A percentile compares a stretch with the other conserved stretches of the same genome.
Evolutionary conservation across 2,888 invertebrate species (phyloP).

Genomic region (Nymphalis c-album): DNA sequence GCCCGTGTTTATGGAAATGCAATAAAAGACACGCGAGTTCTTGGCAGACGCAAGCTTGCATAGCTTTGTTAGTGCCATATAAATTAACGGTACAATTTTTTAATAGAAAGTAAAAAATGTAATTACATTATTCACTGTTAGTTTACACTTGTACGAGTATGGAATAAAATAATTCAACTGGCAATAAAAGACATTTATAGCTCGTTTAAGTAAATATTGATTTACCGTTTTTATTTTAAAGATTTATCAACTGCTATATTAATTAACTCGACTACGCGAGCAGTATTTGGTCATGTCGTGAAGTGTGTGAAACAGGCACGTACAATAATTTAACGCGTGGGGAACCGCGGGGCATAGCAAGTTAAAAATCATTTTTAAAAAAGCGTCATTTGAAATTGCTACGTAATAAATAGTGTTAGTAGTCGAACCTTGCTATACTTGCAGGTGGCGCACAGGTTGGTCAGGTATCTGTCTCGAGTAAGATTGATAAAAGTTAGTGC

Average conservation of each 20-base stretch:
- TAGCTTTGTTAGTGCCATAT: constrained; percentile 38
- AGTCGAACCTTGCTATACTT: constrained; percentile 45
- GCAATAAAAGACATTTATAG: too few relatives aligned
- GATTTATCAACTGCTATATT: too few relatives aligned
- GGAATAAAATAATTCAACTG: too few relatives aligned
- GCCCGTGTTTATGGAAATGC: constrained; percentile 74
- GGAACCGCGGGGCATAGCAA: too few relatives aligned
- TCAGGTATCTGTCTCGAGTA: constrained; percentile 60
- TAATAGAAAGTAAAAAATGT: background rate
- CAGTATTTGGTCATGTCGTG: too few relatives aligned
- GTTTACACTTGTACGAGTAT: too few relatives aligned
- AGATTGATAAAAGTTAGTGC: constrained; percentile 65
- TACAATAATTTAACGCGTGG: too few relatives aligned
- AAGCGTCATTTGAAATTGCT: background rate
- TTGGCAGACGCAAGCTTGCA: constrained; percentile 49
- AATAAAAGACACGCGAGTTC: constrained; percentile 60
- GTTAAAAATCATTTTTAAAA: background rate
- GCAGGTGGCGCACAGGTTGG: constrained; percentile 30
- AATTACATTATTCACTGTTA: too few relatives aligned
- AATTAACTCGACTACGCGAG: too few relatives aligned
- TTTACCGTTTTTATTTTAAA: too few relatives aligned
- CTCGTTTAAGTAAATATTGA: too few relatives aligned
- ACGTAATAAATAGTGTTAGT: constrained; percentile 20
- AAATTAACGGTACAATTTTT: background rate
- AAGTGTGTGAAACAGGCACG: too few relatives aligned